phyloP scores from a whole-genome alignment of 2,888 invertebrate genomes.

The Cacoxenus indagator region DNA sequence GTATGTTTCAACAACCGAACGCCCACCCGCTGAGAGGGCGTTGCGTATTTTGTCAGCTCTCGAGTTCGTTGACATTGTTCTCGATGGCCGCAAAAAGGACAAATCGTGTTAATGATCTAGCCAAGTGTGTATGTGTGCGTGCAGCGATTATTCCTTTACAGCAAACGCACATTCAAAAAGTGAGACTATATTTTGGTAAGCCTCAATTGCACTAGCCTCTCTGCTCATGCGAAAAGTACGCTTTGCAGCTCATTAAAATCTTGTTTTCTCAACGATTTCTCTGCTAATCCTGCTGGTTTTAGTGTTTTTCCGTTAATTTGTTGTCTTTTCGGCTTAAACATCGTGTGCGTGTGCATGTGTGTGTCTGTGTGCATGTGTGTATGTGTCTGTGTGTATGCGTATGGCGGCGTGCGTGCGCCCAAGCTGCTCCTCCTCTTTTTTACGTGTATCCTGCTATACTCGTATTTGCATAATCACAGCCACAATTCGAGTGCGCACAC shows the following conservation, averaged over 20 bases:
- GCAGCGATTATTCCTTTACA: too few relatives aligned
- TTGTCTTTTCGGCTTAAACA: neutral
- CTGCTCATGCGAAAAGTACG: constrained; percentile 25
- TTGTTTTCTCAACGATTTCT: constrained; percentile 13
- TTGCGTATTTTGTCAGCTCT: constrained; percentile 38
- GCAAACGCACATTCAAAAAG: neutral
- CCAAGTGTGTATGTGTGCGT: neutral
- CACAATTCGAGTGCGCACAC: constrained; percentile 1
- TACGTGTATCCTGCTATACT: neutral
- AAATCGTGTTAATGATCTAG: constrained; percentile 45
- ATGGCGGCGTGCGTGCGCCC: too few relatives aligned
- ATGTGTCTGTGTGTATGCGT: too few relatives aligned
- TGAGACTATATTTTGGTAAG: neutral
- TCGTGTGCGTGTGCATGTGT: neutral
- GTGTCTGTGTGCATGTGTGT: too few relatives aligned
- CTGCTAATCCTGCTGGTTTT: constrained; percentile 5
- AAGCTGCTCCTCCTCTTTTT: neutral
- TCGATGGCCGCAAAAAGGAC: constrained; percentile 47
- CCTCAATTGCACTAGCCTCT: neutral
- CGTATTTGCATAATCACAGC: neutral
- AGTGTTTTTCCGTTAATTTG: neutral
- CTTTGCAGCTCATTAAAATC: constrained; percentile 44
- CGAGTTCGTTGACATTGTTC: constrained; percentile 28
- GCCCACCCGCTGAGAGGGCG: constrained; percentile 53
- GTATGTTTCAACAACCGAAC: neutral